Evolutionary conservation across 2,113 vertebrate species (phyloP), one percentile per base, ranked within the genome.

Genomic region (Stigmatopora nigra): DNA sequence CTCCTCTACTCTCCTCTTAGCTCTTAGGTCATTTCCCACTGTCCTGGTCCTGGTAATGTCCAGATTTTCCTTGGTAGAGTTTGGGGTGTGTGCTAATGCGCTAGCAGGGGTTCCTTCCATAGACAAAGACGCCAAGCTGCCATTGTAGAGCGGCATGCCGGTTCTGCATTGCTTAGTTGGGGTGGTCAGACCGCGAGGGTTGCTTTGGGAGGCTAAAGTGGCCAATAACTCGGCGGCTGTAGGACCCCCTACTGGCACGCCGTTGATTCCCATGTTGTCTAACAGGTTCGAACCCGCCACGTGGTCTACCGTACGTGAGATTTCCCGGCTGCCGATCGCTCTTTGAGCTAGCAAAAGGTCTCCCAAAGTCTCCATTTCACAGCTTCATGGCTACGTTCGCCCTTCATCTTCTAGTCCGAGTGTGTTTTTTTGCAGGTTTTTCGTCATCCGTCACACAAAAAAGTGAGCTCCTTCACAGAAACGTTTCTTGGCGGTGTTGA

Each of bases 311-410:
- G 61, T 64, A 3, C 31, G 17, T 45, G 51, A 17, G 38, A 64
- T 64, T 69, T 65, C 73, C 65, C 65, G 74, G 31, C 72, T 63
- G 67, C 41, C 68, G 49, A 68, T 31, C 49, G 64, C 25, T 64
- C 74, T 85, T 56, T 86, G 77, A 5, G 68, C 63, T 19, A 77
- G 65, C 36, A 91, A 75, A 82, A 80, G 83, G 75, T 87, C 80
- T 83, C 82, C 85, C 86, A 79, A 86, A 78, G 84, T 86, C 89
- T 92, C 90, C 91, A 92, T 92, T 86, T 88, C 88, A 90, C 85
- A 78, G 84, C 87, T 73, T 84, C 84, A 72, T 81, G 75, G 82
- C 78, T 90, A 91, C 85, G 89, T 89, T 87, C 88, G 81, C 84
- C 73, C 86, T 68, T 88, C 90, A 92, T 92, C 78, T 91, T 91